Conservation (phyloP, 2,797 vertebrate species). For the Cryptoprocta ferox region DNA sequence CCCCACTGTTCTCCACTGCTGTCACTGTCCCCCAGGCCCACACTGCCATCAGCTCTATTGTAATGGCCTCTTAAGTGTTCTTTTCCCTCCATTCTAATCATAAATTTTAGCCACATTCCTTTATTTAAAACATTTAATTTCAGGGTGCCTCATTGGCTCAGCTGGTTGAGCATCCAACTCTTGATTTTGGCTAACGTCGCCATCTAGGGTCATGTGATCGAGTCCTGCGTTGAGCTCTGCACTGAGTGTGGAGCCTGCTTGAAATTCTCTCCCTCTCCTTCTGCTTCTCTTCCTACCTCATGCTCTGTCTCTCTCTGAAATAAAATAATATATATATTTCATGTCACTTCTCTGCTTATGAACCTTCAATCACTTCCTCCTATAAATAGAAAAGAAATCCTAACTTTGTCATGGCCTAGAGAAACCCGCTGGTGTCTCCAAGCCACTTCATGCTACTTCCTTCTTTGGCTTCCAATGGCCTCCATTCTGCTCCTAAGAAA, state of each 20-base stretch:
- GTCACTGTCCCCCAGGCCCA: neutral
- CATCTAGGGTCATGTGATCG: too few relatives aligned
- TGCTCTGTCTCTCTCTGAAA: too few relatives aligned
- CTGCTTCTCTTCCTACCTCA: too few relatives aligned
- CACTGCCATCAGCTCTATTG: neutral
- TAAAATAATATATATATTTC: neutral
- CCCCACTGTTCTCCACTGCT: neutral
- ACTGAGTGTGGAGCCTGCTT: too few relatives aligned
- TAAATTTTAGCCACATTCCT: neutral
- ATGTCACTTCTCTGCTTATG: neutral
- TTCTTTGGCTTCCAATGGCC: neutral
- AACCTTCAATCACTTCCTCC: neutral
- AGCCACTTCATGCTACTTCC: neutral
- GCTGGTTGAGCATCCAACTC: too few relatives aligned
- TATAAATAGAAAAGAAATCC: neutral
- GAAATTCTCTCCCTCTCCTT: too few relatives aligned
- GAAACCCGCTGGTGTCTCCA: neutral
- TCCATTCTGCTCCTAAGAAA: neutral
- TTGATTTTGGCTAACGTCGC: too few relatives aligned
- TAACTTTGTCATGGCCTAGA: neutral
- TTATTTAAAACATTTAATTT: neutral
- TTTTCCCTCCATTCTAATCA: neutral
- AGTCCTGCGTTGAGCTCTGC: too few relatives aligned
- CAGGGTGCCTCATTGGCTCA: too few relatives aligned
- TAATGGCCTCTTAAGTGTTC: neutral